Percentiles rank a stretch among this genome's conserved stretches.
Conservation (phyloP, 1,140 invertebrate genomes). For the Whitmania pigra region DNA sequence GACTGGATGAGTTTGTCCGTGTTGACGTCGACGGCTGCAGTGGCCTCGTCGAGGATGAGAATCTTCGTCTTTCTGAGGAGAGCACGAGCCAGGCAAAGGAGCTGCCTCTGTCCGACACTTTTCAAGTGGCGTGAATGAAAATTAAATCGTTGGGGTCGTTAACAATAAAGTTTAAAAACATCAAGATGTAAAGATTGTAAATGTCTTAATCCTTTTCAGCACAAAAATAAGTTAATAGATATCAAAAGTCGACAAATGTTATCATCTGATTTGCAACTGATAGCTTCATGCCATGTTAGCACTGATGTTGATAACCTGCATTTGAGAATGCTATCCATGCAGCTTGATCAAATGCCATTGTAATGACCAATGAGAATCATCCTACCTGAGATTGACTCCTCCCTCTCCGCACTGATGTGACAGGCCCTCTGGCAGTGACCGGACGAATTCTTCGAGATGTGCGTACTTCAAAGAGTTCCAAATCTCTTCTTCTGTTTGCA, state of each 20-base stretch:
- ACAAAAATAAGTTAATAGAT: too few relatives aligned
- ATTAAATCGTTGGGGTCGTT: background rate
- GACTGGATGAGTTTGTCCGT: conserved; percentile 44
- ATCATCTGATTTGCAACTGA: too few relatives aligned
- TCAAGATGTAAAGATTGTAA: too few relatives aligned
- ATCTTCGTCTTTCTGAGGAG: conserved; percentile 54
- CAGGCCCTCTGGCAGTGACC: conserved; percentile 19
- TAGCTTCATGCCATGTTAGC: too few relatives aligned
- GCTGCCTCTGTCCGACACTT: conserved; percentile 47
- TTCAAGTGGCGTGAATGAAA: background rate
- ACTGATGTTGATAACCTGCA: too few relatives aligned
- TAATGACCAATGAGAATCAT: background rate
- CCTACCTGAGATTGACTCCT: conserved; percentile 40
- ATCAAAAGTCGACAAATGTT: too few relatives aligned
- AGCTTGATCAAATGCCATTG: background rate
- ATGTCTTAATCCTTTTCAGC: too few relatives aligned
- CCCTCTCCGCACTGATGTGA: conserved; percentile 24
- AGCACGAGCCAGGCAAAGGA: conserved; percentile 49
- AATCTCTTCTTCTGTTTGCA: conserved; percentile 32
- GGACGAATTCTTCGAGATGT: conserved; percentile 35
- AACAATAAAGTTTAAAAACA: background rate
- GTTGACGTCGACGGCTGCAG: conserved; percentile 41
- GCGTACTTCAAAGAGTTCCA: conserved; percentile 34
- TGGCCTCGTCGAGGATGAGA: conserved; percentile 56
- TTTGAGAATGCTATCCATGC: too few relatives aligned